A percentile compares a stretch with the other conserved stretches of the same genome.
These are phyloP conservation scores for Macropodus opercularis DNA, from an alignment of 2,797 vertebrate genomes.

Conservation along the genomic window DNA sequence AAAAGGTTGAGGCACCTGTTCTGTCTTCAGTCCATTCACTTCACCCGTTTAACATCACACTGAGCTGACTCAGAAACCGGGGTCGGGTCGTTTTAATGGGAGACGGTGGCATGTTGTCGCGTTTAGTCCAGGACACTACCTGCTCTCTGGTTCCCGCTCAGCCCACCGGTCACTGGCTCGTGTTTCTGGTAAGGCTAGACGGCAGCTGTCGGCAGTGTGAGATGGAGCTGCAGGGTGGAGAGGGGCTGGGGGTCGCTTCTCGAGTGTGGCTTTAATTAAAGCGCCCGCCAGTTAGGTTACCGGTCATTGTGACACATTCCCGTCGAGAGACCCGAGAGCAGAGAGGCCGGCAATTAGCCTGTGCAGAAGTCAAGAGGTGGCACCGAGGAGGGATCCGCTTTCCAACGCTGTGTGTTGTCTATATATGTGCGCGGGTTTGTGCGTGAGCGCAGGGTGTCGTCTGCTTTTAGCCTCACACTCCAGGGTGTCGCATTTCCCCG, in stretches of 20 bases:
- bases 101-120: conserved; percentile 10
- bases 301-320: conserved; percentile 43
- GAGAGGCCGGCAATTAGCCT: conserved; percentile 36
- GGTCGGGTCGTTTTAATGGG: not conserved
- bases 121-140: conserved; percentile 27
- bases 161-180: conserved; percentile 31
- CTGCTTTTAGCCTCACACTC: conserved; percentile 55
- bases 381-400: conserved; percentile 41
- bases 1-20: not conserved
- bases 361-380: conserved; percentile 35
- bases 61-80: not conserved
- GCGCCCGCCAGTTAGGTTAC: conserved; percentile 31
- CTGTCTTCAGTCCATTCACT: not conserved
- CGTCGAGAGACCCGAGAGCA: conserved; percentile 47
- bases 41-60: not conserved
- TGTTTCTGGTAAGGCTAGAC: conserved; percentile 67
- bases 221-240: conserved; percentile 34
- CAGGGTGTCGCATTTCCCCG: conserved; percentile 53
- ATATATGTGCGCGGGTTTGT: conserved; percentile 39
- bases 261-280: conserved; percentile 66
- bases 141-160: conserved; percentile 43
- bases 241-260: conserved; percentile 14
- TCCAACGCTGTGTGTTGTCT: conserved; percentile 36
- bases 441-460: conserved; percentile 38
- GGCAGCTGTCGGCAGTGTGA: conserved; percentile 42